Evolutionary conservation across 2,888 invertebrate species (phyloP), one percentile per base, ranked within the genome.

Genomic region (Chymomyza caudatula): DNA sequence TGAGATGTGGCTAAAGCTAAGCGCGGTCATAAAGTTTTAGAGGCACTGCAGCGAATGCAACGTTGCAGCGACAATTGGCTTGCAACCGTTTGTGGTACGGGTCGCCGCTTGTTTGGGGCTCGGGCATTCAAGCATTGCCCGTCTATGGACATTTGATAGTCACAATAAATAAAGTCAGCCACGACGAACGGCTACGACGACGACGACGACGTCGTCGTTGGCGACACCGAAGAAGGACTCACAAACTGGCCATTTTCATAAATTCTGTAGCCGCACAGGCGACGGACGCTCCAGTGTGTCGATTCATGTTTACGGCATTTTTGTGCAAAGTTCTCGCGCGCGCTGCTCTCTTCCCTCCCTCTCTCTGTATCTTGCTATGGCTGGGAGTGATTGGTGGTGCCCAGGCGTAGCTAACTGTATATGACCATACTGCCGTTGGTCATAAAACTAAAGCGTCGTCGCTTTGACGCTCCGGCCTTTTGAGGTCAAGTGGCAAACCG

Each of bases 301-400:
- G 73, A 58, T 74, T 76, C 69, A 53, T 60, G 63, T 54, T 71
- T 53, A 80, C 79, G 77, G 83, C 77, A 70, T 83, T 85, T 85
- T 85, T 80, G 83, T 80, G 83, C 80, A 85, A 85, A 83, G 73
- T 74, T 75, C 61, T 56, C 54, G n/a, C n/a, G n/a, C n/a, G n/a
- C n/a, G n/a, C 5, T 25, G 25, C 25, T 29, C 29, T 37, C 29
- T 37, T 11, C 8, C 29, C 11, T 37, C 1, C n/a, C n/a, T n/a
- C 47, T 0, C 19, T 47, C 5, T 15, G 13, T 63, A 60, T 58
- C 62, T 65, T 67, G 71, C 61, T 19, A 13, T 15, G 49, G 43
- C 8, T 15, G 19, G 19, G 17, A 19, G 47, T 43, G 19, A 37
- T 20, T 56, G 43, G 20, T 56, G 47, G 47, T 13, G 19, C n/a